These are phyloP conservation scores for Pollenia griseotomentosa DNA, from an alignment of 2,888 invertebrate genomes.

Conservation along the genomic window DNA sequence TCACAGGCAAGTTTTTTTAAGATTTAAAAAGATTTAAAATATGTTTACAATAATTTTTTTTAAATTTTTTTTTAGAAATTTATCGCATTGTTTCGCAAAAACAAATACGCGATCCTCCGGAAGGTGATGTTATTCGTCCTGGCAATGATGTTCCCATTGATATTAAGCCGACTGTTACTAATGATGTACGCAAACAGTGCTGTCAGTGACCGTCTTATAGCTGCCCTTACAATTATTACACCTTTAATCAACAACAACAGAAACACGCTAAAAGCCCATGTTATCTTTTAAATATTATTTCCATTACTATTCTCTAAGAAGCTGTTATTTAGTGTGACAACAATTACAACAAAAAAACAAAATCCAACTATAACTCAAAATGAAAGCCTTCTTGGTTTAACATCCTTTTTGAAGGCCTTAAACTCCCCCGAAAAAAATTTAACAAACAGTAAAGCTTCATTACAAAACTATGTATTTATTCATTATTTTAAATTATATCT, in stretches of 20 bases:
- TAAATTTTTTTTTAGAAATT: slow-evolving; percentile 93
- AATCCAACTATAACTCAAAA: slow-evolving; percentile 50
- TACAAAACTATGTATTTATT: slow-evolving; percentile 34
- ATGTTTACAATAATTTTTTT: background rate
- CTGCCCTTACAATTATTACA: slow-evolving; percentile 74
- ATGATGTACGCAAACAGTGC: slow-evolving; percentile 96
- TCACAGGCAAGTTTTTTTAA: slow-evolving; percentile 90
- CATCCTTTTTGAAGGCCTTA: slow-evolving; percentile 72
- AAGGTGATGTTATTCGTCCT: slow-evolving; percentile 96
- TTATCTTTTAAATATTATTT: slow-evolving; percentile 73
- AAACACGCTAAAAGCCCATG: slow-evolving; percentile 70
- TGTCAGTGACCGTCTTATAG: slow-evolving; percentile 89
- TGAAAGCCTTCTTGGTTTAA: slow-evolving; percentile 57
- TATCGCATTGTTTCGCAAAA: slow-evolving; percentile 99
- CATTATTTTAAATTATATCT: slow-evolving; percentile 42
- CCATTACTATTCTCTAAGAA: slow-evolving; percentile 74
- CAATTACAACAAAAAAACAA: slow-evolving; percentile 28
- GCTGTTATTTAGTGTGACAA: slow-evolving; percentile 71
- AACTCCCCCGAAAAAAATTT: slow-evolving; percentile 6
- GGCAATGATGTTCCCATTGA: slow-evolving; percentile 94
- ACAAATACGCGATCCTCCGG: slow-evolving; percentile 97
- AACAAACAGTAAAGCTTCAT: slow-evolving; percentile 60
- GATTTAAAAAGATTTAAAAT: background rate
- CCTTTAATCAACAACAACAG: slow-evolving; percentile 66
- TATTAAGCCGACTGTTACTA: slow-evolving; percentile 93